Percentiles rank a stretch among this genome's conserved stretches.
Evolutionary conservation across 2,888 invertebrate species (phyloP).

Genomic region (Heliconius aoede): DNA sequence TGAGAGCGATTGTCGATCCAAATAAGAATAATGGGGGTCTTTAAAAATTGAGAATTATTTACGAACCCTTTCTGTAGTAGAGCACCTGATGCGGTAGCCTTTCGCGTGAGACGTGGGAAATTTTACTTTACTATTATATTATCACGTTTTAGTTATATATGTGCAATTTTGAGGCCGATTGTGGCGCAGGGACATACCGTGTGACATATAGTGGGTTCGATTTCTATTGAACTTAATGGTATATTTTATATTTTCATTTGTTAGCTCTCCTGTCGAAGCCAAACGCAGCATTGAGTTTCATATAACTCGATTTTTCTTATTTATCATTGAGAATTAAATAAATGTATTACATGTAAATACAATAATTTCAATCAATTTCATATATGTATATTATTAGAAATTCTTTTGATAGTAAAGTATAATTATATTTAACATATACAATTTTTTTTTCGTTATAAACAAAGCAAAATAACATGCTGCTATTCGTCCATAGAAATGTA

Average conservation of each 20-base stretch:
- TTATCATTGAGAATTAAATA: background rate
- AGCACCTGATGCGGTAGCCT: conserved; percentile 81
- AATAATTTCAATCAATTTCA: background rate
- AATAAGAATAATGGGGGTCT: conserved; percentile 78
- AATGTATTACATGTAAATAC: background rate
- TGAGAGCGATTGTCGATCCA: conserved; percentile 77
- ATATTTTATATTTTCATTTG: too few species aligned
- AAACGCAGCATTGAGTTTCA: too few species aligned
- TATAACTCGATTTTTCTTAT: background rate
- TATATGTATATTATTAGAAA: background rate
- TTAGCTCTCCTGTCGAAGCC: too few species aligned
- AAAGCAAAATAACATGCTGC: background rate
- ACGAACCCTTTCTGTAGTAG: conserved; percentile 73
- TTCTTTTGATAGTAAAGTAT: background rate
- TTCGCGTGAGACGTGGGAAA: conserved; percentile 79
- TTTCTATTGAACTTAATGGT: too few species aligned
- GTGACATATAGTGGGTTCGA: too few species aligned
- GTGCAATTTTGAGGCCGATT: background rate
- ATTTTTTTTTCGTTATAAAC: background rate
- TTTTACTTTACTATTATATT: conserved; percentile 50
- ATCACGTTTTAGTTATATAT: conserved; percentile 44
- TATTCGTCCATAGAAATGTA: conserved; percentile 30
- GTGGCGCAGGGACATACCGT: too few species aligned
- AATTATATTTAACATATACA: background rate
- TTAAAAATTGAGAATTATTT: conserved; percentile 64